Evolutionary conservation across 2,797 vertebrate genomes (phyloP).

Genomic region (Gobio occitaniae): DNA sequence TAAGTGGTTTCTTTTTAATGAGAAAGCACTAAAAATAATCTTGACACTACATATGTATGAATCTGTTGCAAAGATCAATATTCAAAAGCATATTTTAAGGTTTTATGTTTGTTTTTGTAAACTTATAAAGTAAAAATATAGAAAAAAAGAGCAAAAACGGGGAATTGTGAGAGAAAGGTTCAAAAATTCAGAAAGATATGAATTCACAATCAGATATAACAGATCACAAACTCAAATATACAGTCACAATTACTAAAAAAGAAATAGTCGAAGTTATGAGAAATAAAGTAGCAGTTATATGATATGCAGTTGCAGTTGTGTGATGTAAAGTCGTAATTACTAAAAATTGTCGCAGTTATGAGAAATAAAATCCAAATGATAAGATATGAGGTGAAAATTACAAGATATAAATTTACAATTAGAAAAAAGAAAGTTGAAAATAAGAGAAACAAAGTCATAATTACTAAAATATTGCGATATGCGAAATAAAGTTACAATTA

Average conservation of each 20-base stretch:
- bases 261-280: background rate
- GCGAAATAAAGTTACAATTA: background rate
- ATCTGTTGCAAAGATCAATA: background rate
- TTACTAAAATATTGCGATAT: background rate
- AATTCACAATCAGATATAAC: background rate
- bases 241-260: background rate
- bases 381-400: background rate
- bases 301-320: background rate
- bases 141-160: background rate
- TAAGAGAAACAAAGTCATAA: too few species aligned
- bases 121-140: background rate
- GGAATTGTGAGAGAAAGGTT: background rate
- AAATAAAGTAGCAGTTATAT: background rate
- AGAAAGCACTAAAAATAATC: background rate
- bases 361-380: background rate
- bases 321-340: background rate
- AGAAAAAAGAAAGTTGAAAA: background rate
- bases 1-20: background rate
- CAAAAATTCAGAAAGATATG: background rate
- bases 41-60: background rate
- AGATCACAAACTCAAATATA: background rate
- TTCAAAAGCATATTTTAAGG: background rate
- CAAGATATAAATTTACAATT: background rate
- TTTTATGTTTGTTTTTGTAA: background rate
- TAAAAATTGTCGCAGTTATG: background rate